Conservation (phyloP, 2,888 invertebrate species). For the Chrysotoxum bicinctum region DNA sequence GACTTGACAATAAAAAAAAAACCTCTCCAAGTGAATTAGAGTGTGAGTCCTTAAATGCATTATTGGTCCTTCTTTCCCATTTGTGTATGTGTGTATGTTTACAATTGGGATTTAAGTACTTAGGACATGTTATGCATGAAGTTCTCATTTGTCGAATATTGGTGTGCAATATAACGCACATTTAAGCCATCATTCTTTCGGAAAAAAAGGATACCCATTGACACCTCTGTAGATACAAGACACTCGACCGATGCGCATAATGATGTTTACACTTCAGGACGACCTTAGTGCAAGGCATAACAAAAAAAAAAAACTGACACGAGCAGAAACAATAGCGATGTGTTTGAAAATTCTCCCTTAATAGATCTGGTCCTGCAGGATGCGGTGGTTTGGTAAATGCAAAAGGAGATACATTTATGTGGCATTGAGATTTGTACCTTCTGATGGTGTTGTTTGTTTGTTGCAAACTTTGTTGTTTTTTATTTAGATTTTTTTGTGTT, state of each 20-base stretch:
- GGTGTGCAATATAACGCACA: slow-evolving; percentile 49
- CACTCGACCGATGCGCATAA: slow-evolving; percentile 60
- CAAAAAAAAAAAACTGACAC: slow-evolving; percentile 34
- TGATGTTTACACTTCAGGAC: slow-evolving; percentile 68
- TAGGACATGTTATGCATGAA: slow-evolving; percentile 48
- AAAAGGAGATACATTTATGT: slow-evolving; percentile 5
- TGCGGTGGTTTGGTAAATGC: slow-evolving; percentile 23
- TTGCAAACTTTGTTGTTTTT: slow-evolving; percentile 23
- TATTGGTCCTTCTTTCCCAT: slow-evolving; percentile 44
- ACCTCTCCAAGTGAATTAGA: slow-evolving; percentile 31
- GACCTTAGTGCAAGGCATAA: slow-evolving; percentile 50
- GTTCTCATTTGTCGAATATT: slow-evolving; percentile 19
- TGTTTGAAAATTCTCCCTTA: neutral
- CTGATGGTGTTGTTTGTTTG: slow-evolving; percentile 43
- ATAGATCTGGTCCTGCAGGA: slow-evolving; percentile 1
- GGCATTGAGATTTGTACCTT: slow-evolving; percentile 3
- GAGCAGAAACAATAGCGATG: neutral
- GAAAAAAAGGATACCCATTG: slow-evolving; percentile 55
- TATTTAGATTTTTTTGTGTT: slow-evolving; percentile 16
- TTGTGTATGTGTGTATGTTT: neutral
- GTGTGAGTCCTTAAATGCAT: slow-evolving; percentile 58
- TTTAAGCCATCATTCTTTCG: slow-evolving; percentile 40
- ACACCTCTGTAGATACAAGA: slow-evolving; percentile 52
- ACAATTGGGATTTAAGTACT: slow-evolving; percentile 68
- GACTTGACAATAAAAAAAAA: neutral